Evolutionary conservation across 2,113 vertebrate genomes (phyloP), one percentile per base, ranked within the genome.

Genomic region (Zapornia atra): DNA sequence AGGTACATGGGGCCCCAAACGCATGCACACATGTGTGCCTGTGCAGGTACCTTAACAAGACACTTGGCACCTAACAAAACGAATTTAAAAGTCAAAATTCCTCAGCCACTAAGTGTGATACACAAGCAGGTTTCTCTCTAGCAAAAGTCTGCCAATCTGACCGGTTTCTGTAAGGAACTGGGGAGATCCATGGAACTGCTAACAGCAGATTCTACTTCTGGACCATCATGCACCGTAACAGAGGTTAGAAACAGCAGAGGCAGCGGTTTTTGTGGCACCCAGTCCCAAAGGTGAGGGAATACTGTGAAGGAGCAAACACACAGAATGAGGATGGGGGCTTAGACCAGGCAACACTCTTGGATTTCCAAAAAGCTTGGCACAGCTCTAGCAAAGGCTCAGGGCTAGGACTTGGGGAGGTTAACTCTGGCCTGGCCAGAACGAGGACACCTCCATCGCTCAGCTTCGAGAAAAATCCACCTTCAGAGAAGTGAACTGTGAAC

Each of bases 11-110:
- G 7, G 59, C 59, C 56, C 83, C 42, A 54, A 18, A 28, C 13
- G 20, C 5, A 2, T 21, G 6, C 2, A 9, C 12, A 50, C 26
- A 8, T 1, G 8, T 20, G 18, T 42, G 26, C 15, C 14, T 3
- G 16, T 12, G 4, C 48, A 3, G 6, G 25, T 14, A 15, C 1
- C 1, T 54, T 19, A 68, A 33, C 12, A 57, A 76, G 18, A 44
- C 25, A 48, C 33, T 12, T 14, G 8, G 31, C 50, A 61, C 24
- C 54, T 18, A 24, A 34, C 22, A 61, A 36, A n/a, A 54, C 14
- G 10, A 22, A 25, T 54, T 53, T 24, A 29, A 13, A 73, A 40
- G 18, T 21, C 29, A 15, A 44, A 85, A 63, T 15, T 78, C 57
- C 46, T 21, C 40, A 34, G 9, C 51, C 54, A 25, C 44, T 75